Evolutionary conservation across 2,797 vertebrate genomes (phyloP), one percentile per base, ranked within the genome.

Genomic region (Fratercula arctica): DNA sequence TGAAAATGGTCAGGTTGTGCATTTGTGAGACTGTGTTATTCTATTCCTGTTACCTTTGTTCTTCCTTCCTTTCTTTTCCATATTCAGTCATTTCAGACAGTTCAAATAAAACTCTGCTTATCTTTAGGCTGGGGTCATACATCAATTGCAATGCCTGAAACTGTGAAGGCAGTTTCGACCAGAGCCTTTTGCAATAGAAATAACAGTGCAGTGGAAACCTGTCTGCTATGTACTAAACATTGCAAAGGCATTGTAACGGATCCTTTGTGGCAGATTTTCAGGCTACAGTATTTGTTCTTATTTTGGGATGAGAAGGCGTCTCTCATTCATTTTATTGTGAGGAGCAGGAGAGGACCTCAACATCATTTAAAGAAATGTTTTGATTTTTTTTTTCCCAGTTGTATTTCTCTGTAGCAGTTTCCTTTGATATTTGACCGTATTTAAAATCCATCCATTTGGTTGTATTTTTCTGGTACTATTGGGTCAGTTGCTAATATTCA

Each of bases 241-340:
- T 56, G 21, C 54, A 54, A 84, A n/a, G 76, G 46, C 70, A 29
- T 57, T 76, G 50, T 84, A 90, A 81, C 0, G 2, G n/a, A 70
- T 67, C 39, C 45, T 91, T 51, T 50, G 89, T 67, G 85, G 51
- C 43, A 95, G 39, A 61, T 93, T 91, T 90, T 81, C 46, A 90
- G 66, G 29, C 73, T 56, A 5, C 14, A 28, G 10, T 70, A 35
- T 59, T 89, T 89, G 29, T 81, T 89, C 66, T 94, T 21, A 56
- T 93, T 87, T 57, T 54, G 35, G 35, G 59, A 56, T 67, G 53
- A 90, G 74, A 89, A 79, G 35, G 5, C 18, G 31, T 53, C 46
- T 85, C 31, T 85, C 35, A 51, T 82, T 94, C 33, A n/a, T 85
- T 92, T 80, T 81, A 51, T 56, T 74, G 33, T 66, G 28, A 14